A percentile compares a stretch with the other conserved stretches of the same genome.
phyloP scores from a whole-genome alignment of 2,797 vertebrate species.

The Aulostomus chinensis region DNA sequence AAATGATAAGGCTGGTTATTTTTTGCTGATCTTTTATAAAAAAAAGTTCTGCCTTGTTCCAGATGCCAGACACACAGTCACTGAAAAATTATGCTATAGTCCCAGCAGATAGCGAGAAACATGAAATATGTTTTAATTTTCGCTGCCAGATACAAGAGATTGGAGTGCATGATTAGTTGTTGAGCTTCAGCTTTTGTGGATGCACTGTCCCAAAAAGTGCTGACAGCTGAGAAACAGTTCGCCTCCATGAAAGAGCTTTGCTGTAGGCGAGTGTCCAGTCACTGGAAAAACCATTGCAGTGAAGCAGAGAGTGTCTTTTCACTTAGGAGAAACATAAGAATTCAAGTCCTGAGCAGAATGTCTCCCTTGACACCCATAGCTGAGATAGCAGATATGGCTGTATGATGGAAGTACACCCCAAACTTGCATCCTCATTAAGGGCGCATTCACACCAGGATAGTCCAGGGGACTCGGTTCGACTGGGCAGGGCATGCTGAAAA shows the following conservation, averaged over 20 bases:
- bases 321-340: conserved; percentile 75
- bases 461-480: too few species aligned
- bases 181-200: conserved; percentile 43
- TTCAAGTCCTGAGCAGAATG: conserved; percentile 62
- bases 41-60: conserved; percentile 15
- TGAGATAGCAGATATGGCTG: conserved; percentile 68
- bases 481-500: too few species aligned
- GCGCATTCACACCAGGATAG: too few species aligned
- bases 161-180: conserved; percentile 45
- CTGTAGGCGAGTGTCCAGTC: conserved; percentile 52
- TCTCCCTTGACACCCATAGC: conserved; percentile 71
- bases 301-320: conserved; percentile 69
- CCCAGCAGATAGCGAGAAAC: conserved; percentile 30
- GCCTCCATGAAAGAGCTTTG: conserved; percentile 36
- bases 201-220: conserved; percentile 52
- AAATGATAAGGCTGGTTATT: conserved; percentile 59
- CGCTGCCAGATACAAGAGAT: conserved; percentile 46
- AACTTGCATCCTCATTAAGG: conserved; percentile 47
- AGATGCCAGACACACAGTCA: conserved; percentile 26
- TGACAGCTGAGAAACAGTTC: conserved; percentile 48
- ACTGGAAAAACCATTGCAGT: conserved; percentile 75
- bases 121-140: conserved; percentile 40
- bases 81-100: conserved; percentile 32
- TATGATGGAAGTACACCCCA: conserved; percentile 66
- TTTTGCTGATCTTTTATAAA: conserved; percentile 58